Evolutionary conservation across 2,797 vertebrate species (phyloP), one percentile per base, ranked within the genome.

Genomic region (Syngnathus acus): DNA sequence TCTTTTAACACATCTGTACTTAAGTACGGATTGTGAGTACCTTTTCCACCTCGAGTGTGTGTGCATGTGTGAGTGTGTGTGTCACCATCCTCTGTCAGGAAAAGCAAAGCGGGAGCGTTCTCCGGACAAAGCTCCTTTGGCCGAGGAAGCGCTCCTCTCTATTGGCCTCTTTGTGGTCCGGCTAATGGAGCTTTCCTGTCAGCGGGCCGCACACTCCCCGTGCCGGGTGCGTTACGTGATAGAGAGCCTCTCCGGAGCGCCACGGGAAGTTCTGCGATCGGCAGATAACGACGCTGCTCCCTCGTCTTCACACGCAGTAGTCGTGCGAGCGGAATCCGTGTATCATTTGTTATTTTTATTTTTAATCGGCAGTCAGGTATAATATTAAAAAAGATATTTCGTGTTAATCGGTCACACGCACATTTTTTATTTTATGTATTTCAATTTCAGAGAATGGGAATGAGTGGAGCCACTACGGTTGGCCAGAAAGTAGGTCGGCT

Each of bases 261-360:
- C 90, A 83, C 84, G 88, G 94, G 94, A 96, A 95, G 92, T 94
- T 92, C 94, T 96, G 95, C 88, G 91, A 93, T 92, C 85, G 79
- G 89, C 76, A 94, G 94, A 97, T 97, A 96, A 94, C 87, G 65
- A 77, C 77, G 55, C 79, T 72, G 85, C 87, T 78, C 88, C 86
- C 78, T 82, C 87, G 81, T 86, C 90, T 89, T 45, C 86, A 90
- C 88, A 89, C 83, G 76, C 87, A 83, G 82, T 32, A 4, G 77
- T 76, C 11, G 64, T 70, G 68, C 66, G 3, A 4, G 70, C 65
- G 78, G 68, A 38, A 58, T 58, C 14, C 13, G 26, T 57, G 55
- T 37, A 16, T 57, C 55, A 3, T 38, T 57, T 14, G 32, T 57
- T 14, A 26, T 17, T 32, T 57, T 13, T 13, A 14, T 55, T 37